These are phyloP conservation scores for Porites evermanni DNA, from an alignment of 92 coral and sea anemone genomes.

Conservation along the genomic window DNA sequence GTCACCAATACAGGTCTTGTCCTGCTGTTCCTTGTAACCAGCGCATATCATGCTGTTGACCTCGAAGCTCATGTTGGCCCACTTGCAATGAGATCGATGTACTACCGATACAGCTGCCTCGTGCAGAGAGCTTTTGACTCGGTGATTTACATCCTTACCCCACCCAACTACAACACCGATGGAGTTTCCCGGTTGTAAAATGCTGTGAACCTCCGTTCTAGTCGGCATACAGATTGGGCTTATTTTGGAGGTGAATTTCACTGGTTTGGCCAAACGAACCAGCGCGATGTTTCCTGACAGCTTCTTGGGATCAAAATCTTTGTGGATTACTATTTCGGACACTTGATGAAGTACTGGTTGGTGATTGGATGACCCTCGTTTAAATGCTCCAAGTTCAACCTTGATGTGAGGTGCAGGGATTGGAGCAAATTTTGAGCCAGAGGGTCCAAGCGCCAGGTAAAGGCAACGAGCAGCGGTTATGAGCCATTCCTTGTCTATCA, in stretches of 20 bases:
- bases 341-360: conserved; percentile 64
- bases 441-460: conserved; percentile 51
- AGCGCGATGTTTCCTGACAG: conserved; percentile 84
- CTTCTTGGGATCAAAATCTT: conserved; percentile 58
- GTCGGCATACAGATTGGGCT: conserved; percentile 90
- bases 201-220: conserved; percentile 48
- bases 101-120: conserved; percentile 69
- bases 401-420: conserved; percentile 48
- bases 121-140: conserved; percentile 69
- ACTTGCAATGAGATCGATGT: conserved; percentile 69
- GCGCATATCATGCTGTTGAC: conserved; percentile 80
- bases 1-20: conserved; percentile 82
- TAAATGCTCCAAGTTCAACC: conserved; percentile 77
- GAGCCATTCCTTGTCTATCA: conserved; percentile 89
- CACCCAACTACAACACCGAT: conserved; percentile 86
- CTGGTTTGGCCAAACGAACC: conserved; percentile 73
- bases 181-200: conserved; percentile 48
- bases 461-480: conserved; percentile 84
- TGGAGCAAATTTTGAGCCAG: conserved; percentile 32
- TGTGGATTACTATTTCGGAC: conserved; percentile 69
- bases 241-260: conserved; percentile 69
- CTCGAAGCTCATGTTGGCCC: conserved; percentile 71
- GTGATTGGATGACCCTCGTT: conserved; percentile 46
- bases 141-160: conserved; percentile 70
- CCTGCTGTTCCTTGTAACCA: conserved; percentile 60